phyloP scores from a whole-genome alignment of 2,888 invertebrate genomes.

The Schrankia costaestrigalis region DNA sequence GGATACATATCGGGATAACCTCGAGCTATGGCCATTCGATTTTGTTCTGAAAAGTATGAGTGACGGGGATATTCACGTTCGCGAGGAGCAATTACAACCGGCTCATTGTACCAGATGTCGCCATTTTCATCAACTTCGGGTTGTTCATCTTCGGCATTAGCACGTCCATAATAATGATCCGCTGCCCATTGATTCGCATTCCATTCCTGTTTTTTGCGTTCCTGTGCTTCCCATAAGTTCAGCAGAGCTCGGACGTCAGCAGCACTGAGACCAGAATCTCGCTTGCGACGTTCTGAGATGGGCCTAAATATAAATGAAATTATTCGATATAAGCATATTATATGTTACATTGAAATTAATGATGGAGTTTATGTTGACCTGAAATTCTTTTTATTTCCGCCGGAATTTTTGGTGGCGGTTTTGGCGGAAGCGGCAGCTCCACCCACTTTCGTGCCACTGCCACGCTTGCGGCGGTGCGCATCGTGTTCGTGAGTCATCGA shows the following conservation, averaged over 20 bases:
- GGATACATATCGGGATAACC: slow-evolving; percentile 70
- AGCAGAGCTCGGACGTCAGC: slow-evolving; percentile 82
- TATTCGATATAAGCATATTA: slow-evolving; percentile 18
- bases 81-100: slow-evolving; percentile 73
- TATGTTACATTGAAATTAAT: slow-evolving; percentile 5
- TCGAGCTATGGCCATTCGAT: slow-evolving; percentile 63
- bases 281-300: slow-evolving; percentile 77
- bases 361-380: slow-evolving; percentile 50
- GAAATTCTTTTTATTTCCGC: slow-evolving; percentile 73
- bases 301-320: slow-evolving; percentile 49
- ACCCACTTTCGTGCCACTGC: slow-evolving; percentile 69
- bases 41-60: slow-evolving; percentile 74
- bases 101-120: slow-evolving; percentile 81
- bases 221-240: slow-evolving; percentile 82
- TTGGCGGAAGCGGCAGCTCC: slow-evolving; percentile 74
- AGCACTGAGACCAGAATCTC: slow-evolving; percentile 82
- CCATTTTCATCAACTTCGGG: slow-evolving; percentile 75
- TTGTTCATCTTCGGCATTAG: slow-evolving; percentile 71
- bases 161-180: slow-evolving; percentile 63
- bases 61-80: slow-evolving; percentile 67
- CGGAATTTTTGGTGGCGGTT: slow-evolving; percentile 69
- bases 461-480: slow-evolving; percentile 62
- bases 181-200: slow-evolving; percentile 68
- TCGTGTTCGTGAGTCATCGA: slow-evolving; percentile 55
- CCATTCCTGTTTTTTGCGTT: slow-evolving; percentile 76